These are phyloP conservation scores for Mirza zaza DNA, from an alignment of 2,113 vertebrate species.

Conservation along the genomic window DNA sequence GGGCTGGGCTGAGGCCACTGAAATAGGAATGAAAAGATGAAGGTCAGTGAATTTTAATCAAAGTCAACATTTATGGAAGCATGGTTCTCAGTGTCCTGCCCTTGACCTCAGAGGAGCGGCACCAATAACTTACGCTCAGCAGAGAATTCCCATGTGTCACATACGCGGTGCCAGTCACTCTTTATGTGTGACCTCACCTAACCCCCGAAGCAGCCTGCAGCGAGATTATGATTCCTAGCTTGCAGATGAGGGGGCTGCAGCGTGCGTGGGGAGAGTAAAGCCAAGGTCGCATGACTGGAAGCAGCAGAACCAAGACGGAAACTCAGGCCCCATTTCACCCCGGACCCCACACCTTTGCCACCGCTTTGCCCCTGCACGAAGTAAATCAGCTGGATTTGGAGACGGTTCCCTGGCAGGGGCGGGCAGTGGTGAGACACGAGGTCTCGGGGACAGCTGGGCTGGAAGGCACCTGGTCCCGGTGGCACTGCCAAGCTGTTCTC, in stretches of 20 bases:
- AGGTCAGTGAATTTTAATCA: background rate
- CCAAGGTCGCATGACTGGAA: background rate
- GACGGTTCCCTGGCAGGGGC: background rate
- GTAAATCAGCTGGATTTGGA: background rate
- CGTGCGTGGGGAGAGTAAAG: background rate
- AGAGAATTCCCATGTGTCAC: background rate
- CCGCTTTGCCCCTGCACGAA: background rate
- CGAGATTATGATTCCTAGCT: background rate
- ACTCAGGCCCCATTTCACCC: background rate
- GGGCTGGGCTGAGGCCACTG: background rate
- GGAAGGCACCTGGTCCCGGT: background rate
- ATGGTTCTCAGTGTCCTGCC: background rate
- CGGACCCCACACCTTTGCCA: background rate
- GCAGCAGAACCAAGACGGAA: background rate
- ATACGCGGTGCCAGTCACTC: too few species aligned
- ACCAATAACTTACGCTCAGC: background rate
- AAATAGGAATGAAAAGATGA: background rate
- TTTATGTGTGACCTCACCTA: background rate
- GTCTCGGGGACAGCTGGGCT: background rate
- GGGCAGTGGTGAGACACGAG: background rate
- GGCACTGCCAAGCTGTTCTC: background rate
- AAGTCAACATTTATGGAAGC: rapidly evolving
- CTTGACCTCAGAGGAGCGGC: background rate
- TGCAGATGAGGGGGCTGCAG: background rate
- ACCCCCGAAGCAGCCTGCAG: background rate